Evolutionary conservation across 2,113 vertebrate genomes (phyloP), one percentile per base, ranked within the genome.

Genomic region (Pelusios castaneus): DNA sequence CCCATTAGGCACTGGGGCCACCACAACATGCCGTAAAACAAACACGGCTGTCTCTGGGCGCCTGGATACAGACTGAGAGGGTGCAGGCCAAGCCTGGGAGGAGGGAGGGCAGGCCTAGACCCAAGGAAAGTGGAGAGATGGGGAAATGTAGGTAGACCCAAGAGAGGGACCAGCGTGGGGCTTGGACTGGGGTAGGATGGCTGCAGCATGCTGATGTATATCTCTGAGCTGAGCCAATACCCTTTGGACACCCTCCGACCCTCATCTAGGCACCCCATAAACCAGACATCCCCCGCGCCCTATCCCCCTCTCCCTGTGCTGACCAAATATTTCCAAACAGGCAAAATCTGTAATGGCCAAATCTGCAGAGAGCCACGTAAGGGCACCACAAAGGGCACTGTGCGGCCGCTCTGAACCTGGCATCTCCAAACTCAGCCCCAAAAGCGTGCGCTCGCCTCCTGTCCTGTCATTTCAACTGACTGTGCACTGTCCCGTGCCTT

Each of bases 51-150:
- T 82, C 52, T 82, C 45, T 2, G 3, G 34, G 81, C 88, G 31
- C 21, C 0, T 45, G 90, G 88, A 84, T 70, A 79, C 5, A 0
- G 24, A 29, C 34, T 38, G 60, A 11, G 16, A 55, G 14, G 55
- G 43, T 58, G 41, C n/a, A 21, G 84, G 45, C 8, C 29, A 19
- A 0, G 0, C 54, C 52, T 52, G 78, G 54, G 5, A 16, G 12
- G 52, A 4, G n/a, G 14, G 22, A 51, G 51, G 34, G 0, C 52
- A 75, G 11, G 13, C n/a, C n/a, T 80, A 2, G 38, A 24, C 51
- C 19, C 21, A 16, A 5, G 11, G 47, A 47, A 8, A 10, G 47
- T 47, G 47, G 47, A 47, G 10, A 10, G 52, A 60, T 4, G 1
- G 17, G 22, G 6, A 2, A 5, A 31, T 43, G 49, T 51, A 27